Conservation (phyloP, 2,113 vertebrate genomes). For the Camelus dromedarius region DNA sequence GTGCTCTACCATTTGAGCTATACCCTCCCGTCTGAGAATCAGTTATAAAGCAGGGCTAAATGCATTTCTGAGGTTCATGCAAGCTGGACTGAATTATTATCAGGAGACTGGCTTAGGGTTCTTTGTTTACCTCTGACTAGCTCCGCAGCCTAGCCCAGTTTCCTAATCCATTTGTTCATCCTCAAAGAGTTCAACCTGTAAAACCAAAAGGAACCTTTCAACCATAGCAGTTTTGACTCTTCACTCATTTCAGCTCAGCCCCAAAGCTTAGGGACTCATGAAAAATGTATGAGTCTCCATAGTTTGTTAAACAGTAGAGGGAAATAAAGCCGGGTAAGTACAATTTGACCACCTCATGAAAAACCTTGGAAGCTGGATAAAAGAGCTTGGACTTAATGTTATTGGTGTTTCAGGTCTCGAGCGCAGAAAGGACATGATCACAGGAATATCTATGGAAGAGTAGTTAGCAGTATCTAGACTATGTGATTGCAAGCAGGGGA, state of each 20-base stretch:
- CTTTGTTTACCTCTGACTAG: constrained; percentile 31
- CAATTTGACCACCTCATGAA: not conserved
- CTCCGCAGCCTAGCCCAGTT: constrained; percentile 18
- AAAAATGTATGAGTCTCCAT: not conserved
- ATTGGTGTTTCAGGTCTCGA: not conserved
- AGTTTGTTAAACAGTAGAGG: not conserved
- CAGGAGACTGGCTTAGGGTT: not conserved
- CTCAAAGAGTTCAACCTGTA: not conserved
- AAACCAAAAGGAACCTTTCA: not conserved
- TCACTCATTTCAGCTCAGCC: not conserved
- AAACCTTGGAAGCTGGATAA: not conserved
- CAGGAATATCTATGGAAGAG: not conserved
- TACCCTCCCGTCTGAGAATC: not conserved
- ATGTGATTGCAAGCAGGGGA: not conserved
- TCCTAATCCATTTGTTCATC: constrained; percentile 20
- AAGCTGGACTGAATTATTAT: not conserved
- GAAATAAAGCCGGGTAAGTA: not conserved
- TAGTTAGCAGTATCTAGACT: not conserved
- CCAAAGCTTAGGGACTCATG: not conserved
- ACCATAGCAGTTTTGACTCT: not conserved
- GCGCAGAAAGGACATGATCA: not conserved
- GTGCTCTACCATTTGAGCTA: too few species aligned
- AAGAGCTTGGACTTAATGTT: not conserved
- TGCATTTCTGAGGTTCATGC: not conserved
- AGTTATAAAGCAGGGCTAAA: not conserved